Evolutionary conservation across 2,888 invertebrate species (phyloP), one percentile per base, ranked within the genome.

Genomic region (Camponotus fellah): DNA sequence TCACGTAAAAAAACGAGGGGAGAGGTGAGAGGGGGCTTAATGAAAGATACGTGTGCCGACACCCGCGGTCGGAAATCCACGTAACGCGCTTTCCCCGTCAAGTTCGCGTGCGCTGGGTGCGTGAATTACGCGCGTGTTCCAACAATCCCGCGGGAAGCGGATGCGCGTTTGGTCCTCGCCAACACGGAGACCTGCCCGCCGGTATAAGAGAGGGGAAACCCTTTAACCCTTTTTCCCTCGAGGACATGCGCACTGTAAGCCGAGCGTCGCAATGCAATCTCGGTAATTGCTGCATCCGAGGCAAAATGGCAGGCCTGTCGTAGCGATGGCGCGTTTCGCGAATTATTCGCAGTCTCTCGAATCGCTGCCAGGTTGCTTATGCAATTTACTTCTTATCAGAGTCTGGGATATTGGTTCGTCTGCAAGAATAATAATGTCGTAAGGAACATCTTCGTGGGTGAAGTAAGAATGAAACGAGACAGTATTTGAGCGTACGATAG

Each of bases 261-360:
- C 84, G 80, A 85, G 76, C 79, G 77, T 80, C 86, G 91, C 89
- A 84, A 86, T 91, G 88, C 88, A 91, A 90, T 87, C 91, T 88
- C 86, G 85, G 88, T 91, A 92, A 93, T 92, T 93, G 89, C 91
- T 91, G 91, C 91, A 92, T 74, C 85, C 85, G 83, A 83, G 88
- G 90, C 90, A 93, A 93, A 93, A 93, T 93, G 93, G 93, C 81
- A 89, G 90, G 75, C 34, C 8, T 34, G 37, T 46, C 75, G 53
- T 56, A 64, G 81, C 79, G 77, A 91, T 90, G 90, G 91, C 90
- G 91, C 12, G 60, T 72, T 58, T 72, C 72, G 79, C 34, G 58
- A 69, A 79, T 58, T 58, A 56, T 58, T 79, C 34, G 53, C 37
- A 12, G 3, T 26, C n/a, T 64, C 34, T 14, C 34, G 17, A 72